Conservation (phyloP, 1,140 invertebrate species). For the Drosophila punjabiensis region DNA sequence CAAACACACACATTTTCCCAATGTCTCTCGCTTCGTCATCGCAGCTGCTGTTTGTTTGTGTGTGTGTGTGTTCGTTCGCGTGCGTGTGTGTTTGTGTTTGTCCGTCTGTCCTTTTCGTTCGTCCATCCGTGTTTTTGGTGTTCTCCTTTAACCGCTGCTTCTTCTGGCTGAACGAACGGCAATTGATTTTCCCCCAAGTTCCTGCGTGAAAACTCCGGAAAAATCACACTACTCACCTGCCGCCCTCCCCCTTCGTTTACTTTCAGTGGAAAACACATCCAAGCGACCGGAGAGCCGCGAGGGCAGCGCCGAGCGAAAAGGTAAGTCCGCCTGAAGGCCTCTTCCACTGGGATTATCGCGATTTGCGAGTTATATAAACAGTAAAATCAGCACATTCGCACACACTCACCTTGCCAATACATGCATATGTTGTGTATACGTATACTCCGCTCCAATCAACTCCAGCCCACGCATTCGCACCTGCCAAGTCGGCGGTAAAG, state of each 20-base stretch:
- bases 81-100: slow-evolving; percentile 33
- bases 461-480: slow-evolving; percentile 56
- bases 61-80: slow-evolving; percentile 27
- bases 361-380: slow-evolving; percentile 63
- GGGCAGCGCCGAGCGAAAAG: slow-evolving; percentile 83
- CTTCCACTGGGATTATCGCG: slow-evolving; percentile 38
- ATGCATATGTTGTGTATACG: slow-evolving; percentile 1
- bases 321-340: slow-evolving; percentile 49
- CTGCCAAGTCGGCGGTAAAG: slow-evolving; percentile 26
- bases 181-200: slow-evolving; percentile 73
- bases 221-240: slow-evolving; percentile 16
- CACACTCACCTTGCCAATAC: slow-evolving; percentile 5
- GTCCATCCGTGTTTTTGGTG: slow-evolving; percentile 58
- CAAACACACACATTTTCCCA: slow-evolving; percentile 66
- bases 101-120: slow-evolving; percentile 24
- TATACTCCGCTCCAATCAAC: slow-evolving; percentile 34
- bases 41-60: slow-evolving; percentile 64
- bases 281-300: slow-evolving; percentile 82
- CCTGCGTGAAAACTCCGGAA: slow-evolving; percentile 37
- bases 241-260: slow-evolving; percentile 47
- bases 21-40: slow-evolving; percentile 67
- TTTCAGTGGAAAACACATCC: slow-evolving; percentile 84
- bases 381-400: slow-evolving; percentile 32
- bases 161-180: slow-evolving; percentile 63
- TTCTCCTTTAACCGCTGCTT: slow-evolving; percentile 54